Evolutionary conservation across 2,113 vertebrate genomes (phyloP), one percentile per base, ranked within the genome.

Genomic region (Cromileptes altivelis): DNA sequence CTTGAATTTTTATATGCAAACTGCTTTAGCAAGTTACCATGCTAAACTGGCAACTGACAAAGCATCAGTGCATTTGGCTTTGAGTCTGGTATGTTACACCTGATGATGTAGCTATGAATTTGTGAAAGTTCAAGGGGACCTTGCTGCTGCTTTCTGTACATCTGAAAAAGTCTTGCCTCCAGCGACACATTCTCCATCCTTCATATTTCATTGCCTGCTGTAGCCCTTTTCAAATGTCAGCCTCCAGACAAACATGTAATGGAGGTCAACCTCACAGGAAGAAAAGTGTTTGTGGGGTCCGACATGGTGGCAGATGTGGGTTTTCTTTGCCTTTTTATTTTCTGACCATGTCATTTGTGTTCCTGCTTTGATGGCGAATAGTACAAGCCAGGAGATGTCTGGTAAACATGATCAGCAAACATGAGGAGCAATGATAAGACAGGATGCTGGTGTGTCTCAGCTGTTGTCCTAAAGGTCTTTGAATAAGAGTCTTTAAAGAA

Each of bases 161-260:
- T 42, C 60, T 76, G 42, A 72, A 84, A 84, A 84, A 82, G 82
- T 42, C 42, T 45, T 15, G 60, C 82, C 85, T 78, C 37, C 50
- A 61, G 78, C 63, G n/a, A 33, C 57, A 57, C 30, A 0, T 74
- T 75, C 63, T 65, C 40, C 45, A 11, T 71, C 55, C 80, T 84
- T 89, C 81, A 88, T 86, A 84, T 85, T 89, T 90, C 80, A 85
- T 77, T 70, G 37, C 65, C 71, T 11, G 77, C 75, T 14, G 61
- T 33, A 78, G 70, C 74, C 53, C 42, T 90, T 92, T 82, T 71
- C 30, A 95, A 95, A 95, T 94, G 93, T 90, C 94, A 94, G 47
- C 30, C 70, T 70, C 27, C 64, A 75, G 84, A 90, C 77, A 75
- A 80, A 89, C 80, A 78, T 85, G 90, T 92, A 92, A 93, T 92